Base-by-base conservation (phyloP, 2,113 vertebrate genomes). In the Athene cunicularia region DNA sequence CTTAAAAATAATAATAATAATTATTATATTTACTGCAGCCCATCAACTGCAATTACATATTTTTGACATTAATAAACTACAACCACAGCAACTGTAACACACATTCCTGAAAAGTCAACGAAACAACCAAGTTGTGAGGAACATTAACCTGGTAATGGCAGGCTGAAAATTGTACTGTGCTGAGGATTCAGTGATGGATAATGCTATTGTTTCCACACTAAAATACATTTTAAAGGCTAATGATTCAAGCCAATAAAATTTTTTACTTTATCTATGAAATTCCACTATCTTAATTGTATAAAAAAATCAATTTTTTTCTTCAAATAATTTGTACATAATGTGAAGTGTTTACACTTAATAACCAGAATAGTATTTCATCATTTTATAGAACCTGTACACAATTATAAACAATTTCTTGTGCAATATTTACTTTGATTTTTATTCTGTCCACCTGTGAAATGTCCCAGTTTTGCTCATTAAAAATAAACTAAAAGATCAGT, bases 61-160 rank as follows among this genome's bases (percentile, higher is more conserved):
- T 95, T 95, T 82, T 96, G 59, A 97, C 6, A 4, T 93, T 80
- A 96, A 97, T 64, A 94, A 90, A 87, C 52, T 96, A 94, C 59
- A 82, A 84, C 67, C 56, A 77, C 76, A 95, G 95, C 72, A 97
- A 96, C 53, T 67, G 56, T 75, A 90, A 95, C 39, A 87, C 37
- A 67, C 43, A 76, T 90, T 92, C 80, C 84, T 58, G 64, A 88
- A 88, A 58, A 93, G 66, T 95, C 77, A 94, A 49, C 30, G 92
- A 93, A 96, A 92, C 59, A 92, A 82, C 21, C 28, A 97, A 97
- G 75, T 93, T 92, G 23, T 62, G 91, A 83, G 77, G 90, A 79
- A 96, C 55, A 30, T 75, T 90, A 94, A 91, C 90, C 59, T 88
- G 75, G 88, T 90, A 96, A 96, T 68, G 82, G 71, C 27, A 85